These are phyloP conservation scores for Campoletis raptor DNA, from an alignment of 2,888 invertebrate species.

Conservation along the genomic window DNA sequence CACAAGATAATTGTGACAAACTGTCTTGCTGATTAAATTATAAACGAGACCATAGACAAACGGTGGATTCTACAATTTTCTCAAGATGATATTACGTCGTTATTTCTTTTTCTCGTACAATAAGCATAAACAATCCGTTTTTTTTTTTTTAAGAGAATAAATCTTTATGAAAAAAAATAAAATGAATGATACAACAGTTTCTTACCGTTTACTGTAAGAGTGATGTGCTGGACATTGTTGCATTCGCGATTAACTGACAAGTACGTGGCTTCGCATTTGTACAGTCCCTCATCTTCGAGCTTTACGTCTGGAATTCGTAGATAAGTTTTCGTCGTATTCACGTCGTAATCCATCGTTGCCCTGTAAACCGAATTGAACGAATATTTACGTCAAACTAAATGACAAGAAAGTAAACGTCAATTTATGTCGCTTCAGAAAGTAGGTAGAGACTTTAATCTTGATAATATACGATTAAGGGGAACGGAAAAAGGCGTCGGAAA, in stretches of 20 bases:
- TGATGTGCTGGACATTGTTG: constrained; percentile 92
- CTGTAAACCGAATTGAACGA: constrained; percentile 85
- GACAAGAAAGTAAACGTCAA: neutral
- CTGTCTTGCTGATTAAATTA: neutral
- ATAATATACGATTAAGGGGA: neutral
- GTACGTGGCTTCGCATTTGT: constrained; percentile 94
- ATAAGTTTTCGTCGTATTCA: constrained; percentile 88
- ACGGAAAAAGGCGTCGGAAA: neutral
- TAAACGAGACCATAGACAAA: neutral
- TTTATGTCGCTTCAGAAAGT: neutral
- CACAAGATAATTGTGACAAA: neutral
- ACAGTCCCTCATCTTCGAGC: constrained; percentile 91
- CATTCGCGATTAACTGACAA: constrained; percentile 91
- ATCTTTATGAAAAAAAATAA: neutral
- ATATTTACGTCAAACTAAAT: neutral
- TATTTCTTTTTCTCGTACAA: neutral
- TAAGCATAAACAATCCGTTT: neutral
- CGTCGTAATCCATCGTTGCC: constrained; percentile 89
- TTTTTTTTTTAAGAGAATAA: neutral
- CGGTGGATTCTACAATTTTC: neutral
- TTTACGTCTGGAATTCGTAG: constrained; percentile 89
- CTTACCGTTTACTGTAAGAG: constrained; percentile 92
- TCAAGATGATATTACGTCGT: neutral
- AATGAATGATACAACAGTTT: constrained; percentile 73
- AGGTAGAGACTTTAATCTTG: neutral